phyloP scores from a whole-genome alignment of 2,797 vertebrate genomes.

The Peromyscus attwateri region DNA sequence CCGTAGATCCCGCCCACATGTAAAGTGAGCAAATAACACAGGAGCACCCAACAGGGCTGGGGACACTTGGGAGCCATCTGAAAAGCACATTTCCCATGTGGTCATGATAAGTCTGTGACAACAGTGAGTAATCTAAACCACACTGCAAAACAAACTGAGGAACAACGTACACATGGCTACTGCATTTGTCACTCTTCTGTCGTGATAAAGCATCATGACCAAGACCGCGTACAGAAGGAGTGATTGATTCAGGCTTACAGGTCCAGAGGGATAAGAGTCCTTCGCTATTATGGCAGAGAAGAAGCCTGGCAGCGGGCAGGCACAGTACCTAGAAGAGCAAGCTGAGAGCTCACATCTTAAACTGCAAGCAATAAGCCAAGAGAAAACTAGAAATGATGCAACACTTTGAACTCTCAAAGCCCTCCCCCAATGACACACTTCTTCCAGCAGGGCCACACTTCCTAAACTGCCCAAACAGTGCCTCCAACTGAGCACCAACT shows the following conservation, averaged over 20 bases:
- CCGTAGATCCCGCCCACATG: too few relatives aligned
- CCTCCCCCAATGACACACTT: background rate
- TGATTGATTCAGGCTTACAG: too few relatives aligned
- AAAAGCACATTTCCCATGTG: background rate
- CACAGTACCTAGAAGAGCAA: background rate
- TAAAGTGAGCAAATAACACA: background rate
- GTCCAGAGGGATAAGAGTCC: too few relatives aligned
- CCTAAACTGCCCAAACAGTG: background rate
- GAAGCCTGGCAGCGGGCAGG: background rate
- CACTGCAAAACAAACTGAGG: background rate
- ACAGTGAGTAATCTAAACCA: background rate
- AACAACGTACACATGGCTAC: background rate
- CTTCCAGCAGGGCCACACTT: background rate
- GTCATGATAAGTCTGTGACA: background rate
- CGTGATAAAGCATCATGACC: too few relatives aligned
- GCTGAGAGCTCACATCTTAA: background rate
- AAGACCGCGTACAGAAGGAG: too few relatives aligned
- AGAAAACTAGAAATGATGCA: background rate
- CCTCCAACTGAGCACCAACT: background rate
- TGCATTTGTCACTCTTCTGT: too few relatives aligned
- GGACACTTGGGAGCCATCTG: accelerated
- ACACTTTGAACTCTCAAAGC: background rate
- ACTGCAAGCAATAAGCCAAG: background rate
- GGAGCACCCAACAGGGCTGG: accelerated
- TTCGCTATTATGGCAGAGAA: too few relatives aligned